A percentile compares a stretch with the other conserved stretches of the same genome.
Conservation (phyloP, 2,888 invertebrate genomes). For the Chorisops tibialis region DNA sequence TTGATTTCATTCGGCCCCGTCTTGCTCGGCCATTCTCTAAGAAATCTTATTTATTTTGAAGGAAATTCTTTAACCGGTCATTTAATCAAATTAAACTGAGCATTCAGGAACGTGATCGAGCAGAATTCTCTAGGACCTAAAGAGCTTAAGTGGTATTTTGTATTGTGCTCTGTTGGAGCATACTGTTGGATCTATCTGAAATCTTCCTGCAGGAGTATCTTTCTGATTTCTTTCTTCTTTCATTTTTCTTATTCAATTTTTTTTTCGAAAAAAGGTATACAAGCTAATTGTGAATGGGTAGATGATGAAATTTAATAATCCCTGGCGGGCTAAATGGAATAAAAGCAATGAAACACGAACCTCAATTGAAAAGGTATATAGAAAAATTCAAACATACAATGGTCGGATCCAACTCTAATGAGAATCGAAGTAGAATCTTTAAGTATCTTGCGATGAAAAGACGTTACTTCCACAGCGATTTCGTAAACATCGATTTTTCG, state of each 20-base stretch:
- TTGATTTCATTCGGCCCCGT: not conserved
- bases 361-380: slow-evolving; percentile 5
- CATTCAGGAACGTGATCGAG: slow-evolving; percentile 24
- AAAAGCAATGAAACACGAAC: slow-evolving; percentile 9
- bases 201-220: too few relatives aligned
- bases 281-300: slow-evolving; percentile 12
- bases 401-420: not conserved
- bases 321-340: slow-evolving; percentile 1
- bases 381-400: not conserved
- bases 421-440: slow-evolving; percentile 4
- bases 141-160: slow-evolving; percentile 22
- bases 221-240: too few relatives aligned
- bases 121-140: slow-evolving; percentile 16
- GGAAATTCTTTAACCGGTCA: slow-evolving; percentile 21
- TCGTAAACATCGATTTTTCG: too few relatives aligned
- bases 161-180: not conserved
- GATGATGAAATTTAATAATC: slow-evolving; percentile 8
- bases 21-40: not conserved
- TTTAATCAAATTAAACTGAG: slow-evolving; percentile 24
- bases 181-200: too few relatives aligned
- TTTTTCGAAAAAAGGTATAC: too few relatives aligned
- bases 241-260: too few relatives aligned
- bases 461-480: too few relatives aligned
- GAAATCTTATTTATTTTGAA: slow-evolving; percentile 18
- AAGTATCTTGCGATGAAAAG: too few relatives aligned